Evolutionary conservation across 2,113 vertebrate species (phyloP).

Genomic region (Lophius piscatorius): DNA sequence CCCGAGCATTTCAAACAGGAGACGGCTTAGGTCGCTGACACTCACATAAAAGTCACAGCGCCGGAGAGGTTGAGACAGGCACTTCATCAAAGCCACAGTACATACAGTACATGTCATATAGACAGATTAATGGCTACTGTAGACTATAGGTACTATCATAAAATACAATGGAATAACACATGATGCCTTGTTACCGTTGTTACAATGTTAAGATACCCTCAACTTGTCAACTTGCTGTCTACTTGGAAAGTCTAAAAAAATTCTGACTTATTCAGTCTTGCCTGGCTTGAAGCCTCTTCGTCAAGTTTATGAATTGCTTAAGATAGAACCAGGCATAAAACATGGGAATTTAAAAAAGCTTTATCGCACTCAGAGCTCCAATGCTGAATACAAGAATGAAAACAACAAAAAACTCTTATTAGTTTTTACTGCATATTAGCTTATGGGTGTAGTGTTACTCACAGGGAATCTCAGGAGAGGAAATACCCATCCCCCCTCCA

Average conservation of each 20-base stretch:
- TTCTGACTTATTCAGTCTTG: conserved; percentile 22
- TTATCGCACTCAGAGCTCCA: conserved; percentile 1
- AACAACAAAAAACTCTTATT: conserved; percentile 45
- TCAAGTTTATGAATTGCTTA: conserved; percentile 36
- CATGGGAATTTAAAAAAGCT: conserved; percentile 7
- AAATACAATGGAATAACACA: neutral
- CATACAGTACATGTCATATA: neutral
- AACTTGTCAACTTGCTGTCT: no score
- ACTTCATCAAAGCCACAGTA: neutral
- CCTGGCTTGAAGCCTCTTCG: conserved; percentile 28
- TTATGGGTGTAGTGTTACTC: conserved; percentile 66
- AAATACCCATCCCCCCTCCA: conserved; percentile 51
- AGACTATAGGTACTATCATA: neutral
- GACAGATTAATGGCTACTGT: neutral
- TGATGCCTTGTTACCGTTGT: neutral
- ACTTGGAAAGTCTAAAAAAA: conserved; percentile 23
- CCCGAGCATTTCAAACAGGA: conserved; percentile 14
- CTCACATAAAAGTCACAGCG: conserved; percentile 18
- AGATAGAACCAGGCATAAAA: conserved; percentile 37
- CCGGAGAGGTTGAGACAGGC: conserved; percentile 5
- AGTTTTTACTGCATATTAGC: conserved; percentile 66
- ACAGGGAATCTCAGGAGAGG: conserved; percentile 46
- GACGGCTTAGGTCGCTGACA: conserved; percentile 11
- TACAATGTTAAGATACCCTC: conserved; percentile 1
- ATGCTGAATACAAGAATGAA: conserved; percentile 41